Percentiles rank a stretch among this genome's conserved stretches.
phyloP scores from a whole-genome alignment of 1,140 invertebrate species.

The Lordiphosa stackelbergi region DNA sequence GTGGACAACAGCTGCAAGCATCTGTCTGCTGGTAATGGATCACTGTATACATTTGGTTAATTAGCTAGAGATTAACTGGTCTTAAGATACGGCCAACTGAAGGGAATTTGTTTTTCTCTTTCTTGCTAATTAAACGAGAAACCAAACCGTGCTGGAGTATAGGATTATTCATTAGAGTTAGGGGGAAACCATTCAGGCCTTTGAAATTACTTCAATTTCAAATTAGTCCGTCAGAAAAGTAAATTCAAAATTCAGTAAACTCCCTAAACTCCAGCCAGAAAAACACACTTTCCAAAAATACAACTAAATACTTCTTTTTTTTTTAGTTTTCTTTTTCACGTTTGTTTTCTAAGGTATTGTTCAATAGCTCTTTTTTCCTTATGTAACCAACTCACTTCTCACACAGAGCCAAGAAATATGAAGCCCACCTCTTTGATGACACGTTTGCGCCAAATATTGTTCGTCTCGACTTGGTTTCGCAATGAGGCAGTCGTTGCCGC shows the following conservation, averaged over 20 bases:
- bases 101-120: not conserved
- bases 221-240: not conserved
- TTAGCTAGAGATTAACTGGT: constrained; percentile 19
- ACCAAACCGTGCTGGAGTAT: too few species aligned
- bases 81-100: not conserved
- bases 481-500: constrained; percentile 54
- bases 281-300: too few species aligned
- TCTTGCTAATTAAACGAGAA: too few species aligned
- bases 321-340: constrained; percentile 24
- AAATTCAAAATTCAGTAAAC: constrained; percentile 16
- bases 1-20: constrained; percentile 19
- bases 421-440: constrained; percentile 40
- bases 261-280: constrained; percentile 3
- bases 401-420: constrained; percentile 28
- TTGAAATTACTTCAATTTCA: too few species aligned
- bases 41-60: constrained; percentile 32
- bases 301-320: constrained; percentile 23
- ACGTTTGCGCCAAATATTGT: constrained; percentile 53
- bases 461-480: constrained; percentile 49
- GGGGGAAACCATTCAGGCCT: too few species aligned
- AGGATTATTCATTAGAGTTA: too few species aligned
- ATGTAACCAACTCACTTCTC: not conserved
- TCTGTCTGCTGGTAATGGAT: constrained; percentile 19
- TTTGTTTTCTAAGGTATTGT: constrained; percentile 1
- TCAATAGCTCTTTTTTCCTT: too few species aligned